A percentile compares a stretch with the other conserved stretches of the same genome.
Conservation (phyloP, 2,113 vertebrate genomes). For the Brachypodius melanocephalos region DNA sequence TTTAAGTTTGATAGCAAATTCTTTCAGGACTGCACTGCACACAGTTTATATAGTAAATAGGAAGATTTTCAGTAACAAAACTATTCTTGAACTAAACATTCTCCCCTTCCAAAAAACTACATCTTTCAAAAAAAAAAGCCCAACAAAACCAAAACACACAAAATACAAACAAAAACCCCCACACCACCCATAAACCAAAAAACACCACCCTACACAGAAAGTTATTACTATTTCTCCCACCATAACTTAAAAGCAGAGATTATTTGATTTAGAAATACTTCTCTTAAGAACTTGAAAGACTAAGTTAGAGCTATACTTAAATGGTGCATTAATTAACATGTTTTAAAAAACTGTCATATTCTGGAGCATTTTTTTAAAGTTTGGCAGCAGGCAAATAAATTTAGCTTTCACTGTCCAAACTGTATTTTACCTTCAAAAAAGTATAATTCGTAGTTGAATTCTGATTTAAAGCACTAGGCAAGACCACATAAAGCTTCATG, state of each 20-base stretch:
- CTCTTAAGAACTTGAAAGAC: neutral
- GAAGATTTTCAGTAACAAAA: neutral
- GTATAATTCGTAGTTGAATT: neutral
- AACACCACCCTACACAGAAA: rapidly evolving
- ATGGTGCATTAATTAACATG: neutral
- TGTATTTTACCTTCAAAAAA: neutral
- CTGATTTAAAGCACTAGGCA: neutral
- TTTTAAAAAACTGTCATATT: neutral
- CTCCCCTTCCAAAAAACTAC: neutral
- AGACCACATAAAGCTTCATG: neutral
- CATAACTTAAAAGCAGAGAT: neutral
- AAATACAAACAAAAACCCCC: neutral
- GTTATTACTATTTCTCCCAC: neutral
- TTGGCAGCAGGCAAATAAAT: neutral
- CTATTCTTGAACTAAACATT: neutral
- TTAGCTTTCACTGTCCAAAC: neutral
- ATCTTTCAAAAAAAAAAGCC: too few species aligned
- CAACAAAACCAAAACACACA: neutral
- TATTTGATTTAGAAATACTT: neutral
- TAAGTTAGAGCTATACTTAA: neutral
- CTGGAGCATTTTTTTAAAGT: neutral
- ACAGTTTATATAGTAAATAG: neutral
- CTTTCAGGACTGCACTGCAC: neutral
- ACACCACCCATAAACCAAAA: neutral
- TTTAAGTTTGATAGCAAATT: conserved; percentile 35